Percentiles rank a stretch among this genome's conserved stretches.
These are phyloP conservation scores for Oopsacas minuta DNA, from an alignment of 37 sponge, comb jelly and placozoan genomes.

Conservation along the genomic window DNA sequence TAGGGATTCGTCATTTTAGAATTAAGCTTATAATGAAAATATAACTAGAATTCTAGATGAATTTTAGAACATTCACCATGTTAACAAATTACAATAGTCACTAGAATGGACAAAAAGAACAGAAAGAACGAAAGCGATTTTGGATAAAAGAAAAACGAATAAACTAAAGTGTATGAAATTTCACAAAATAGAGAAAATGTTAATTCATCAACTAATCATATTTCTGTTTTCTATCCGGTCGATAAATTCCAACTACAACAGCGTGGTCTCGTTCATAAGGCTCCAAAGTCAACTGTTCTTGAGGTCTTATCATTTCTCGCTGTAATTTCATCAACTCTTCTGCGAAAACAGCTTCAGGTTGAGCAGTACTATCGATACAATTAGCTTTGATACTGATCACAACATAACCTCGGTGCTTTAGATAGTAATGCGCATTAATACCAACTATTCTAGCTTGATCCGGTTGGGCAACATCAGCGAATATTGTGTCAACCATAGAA, in stretches of 20 bases:
- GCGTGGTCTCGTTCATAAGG: constrained; percentile 98
- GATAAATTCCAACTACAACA: constrained; percentile 88
- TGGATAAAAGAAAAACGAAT: too few species aligned
- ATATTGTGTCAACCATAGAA: constrained; percentile 93
- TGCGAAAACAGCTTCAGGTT: constrained; percentile 93
- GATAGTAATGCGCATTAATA: constrained; percentile 81
- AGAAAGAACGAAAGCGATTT: too few species aligned
- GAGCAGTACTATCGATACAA: constrained; percentile 95
- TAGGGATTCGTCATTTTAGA: too few species aligned
- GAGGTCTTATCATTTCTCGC: constrained; percentile 86
- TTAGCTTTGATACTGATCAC: constrained; percentile 99
- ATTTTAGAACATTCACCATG: too few species aligned
- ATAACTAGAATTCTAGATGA: too few species aligned
- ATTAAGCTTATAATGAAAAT: too few species aligned
- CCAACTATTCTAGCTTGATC: constrained; percentile 95
- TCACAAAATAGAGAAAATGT: too few species aligned
- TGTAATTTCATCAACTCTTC: constrained; percentile 87
- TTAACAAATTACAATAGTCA: too few species aligned
- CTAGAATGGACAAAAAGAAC: too few species aligned
- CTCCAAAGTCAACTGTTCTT: constrained; percentile 91
- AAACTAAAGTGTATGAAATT: too few species aligned
- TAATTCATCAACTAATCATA: neutral
- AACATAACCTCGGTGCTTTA: constrained; percentile 92
- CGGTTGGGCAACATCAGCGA: constrained; percentile 98
- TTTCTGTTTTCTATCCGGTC: constrained; percentile 27